These are phyloP conservation scores for Rattus rattus DNA, from an alignment of 2,113 vertebrate species.

Conservation along the genomic window DNA sequence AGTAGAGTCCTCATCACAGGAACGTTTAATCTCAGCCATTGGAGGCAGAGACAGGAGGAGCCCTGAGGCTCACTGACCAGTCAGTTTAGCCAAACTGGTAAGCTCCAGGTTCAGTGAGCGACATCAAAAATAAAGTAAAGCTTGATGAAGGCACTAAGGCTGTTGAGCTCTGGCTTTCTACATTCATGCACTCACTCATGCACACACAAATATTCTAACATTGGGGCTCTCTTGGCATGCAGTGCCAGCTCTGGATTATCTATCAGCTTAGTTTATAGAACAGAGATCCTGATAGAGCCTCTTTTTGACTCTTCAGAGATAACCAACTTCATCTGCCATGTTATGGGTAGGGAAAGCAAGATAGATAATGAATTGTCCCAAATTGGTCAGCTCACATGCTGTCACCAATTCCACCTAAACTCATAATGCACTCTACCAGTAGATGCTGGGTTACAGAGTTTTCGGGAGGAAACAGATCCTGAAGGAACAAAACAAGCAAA, in stretches of 20 bases:
- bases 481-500: slow-evolving; percentile 49
- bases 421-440: not conserved
- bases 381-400: not conserved
- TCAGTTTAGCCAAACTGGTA: not conserved
- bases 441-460: not conserved
- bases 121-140: not conserved
- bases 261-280: slow-evolving; percentile 16
- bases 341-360: not conserved
- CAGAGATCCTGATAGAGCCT: not conserved
- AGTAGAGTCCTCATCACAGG: not conserved
- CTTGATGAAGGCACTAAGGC: not conserved
- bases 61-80: not conserved
- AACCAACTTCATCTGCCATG: not conserved
- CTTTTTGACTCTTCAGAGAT: not conserved
- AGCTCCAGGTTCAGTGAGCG: not conserved
- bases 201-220: not conserved
- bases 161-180: not conserved
- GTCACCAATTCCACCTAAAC: not conserved
- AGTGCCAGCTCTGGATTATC: not conserved
- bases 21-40: not conserved
- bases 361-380: not conserved
- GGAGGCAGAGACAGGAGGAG: not conserved
- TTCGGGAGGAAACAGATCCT: not conserved
- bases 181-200: not conserved
- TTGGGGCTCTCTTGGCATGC: not conserved